Base-by-base conservation (phyloP, 2,888 invertebrate genomes). In the Drosophila limbata region DNA sequence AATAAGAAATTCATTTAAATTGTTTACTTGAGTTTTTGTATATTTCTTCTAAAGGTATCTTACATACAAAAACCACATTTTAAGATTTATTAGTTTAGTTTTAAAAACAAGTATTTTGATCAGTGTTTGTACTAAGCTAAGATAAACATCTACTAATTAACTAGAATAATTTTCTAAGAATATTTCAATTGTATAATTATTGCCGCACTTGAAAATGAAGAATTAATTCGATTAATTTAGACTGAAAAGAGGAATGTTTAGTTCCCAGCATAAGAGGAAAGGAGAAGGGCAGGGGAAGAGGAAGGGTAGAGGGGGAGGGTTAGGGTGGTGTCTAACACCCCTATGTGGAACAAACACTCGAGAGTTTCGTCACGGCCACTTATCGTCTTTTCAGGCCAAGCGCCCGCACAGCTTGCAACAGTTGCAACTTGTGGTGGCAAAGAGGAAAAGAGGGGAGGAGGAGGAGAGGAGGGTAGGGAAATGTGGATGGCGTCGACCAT, bases 321-420 rank as follows among this genome's bases (percentile, higher is more conserved):
- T 25, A 3, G 10, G 19, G 10, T 10, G 11, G 25, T 1, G 31
- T 9, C 13, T 28, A 15, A 37, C 74, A 68, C 42, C 75, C 76
- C 63, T 61, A 69, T 50, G 3, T 9, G 37, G 39, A 17, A 15
- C 44, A 78, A 21, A 15, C 51, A 78, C 69, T 74, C 60, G 52
- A 73, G 44, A 19, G 28, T 45, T 78, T 75, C 74, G 75, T 63
- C 69, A 75, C 63, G 60, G 51, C 51, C 61, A 81, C 81, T 78
- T 73, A 57, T 66, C 70, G 21, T 13, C 35, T 35, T 44, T 50
- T 33, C n/a, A 47, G 13, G 9, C 10, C 6, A 21, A 64, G 48
- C 59, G 66, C 76, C 76, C 76, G 76, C 76, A 77, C 76, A 61
- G 63, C 70, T 75, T 69, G 76, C 76, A 65, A 56, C 76, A 79